Conservation (phyloP, 2,113 vertebrate genomes). For the Otocyon megalotis region DNA sequence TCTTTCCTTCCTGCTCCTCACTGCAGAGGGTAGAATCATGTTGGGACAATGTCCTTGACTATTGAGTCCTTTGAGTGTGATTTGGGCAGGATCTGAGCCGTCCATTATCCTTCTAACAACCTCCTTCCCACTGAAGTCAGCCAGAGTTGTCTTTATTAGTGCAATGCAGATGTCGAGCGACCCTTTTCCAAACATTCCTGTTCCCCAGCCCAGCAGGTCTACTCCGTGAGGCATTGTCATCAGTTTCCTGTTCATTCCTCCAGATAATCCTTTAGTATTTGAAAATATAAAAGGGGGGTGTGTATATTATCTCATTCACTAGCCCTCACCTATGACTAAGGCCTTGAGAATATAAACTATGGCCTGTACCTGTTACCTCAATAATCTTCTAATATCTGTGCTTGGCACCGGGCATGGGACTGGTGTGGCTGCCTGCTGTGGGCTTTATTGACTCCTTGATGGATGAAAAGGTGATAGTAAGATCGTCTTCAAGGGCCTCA, state of each 20-base stretch:
- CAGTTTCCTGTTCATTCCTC: not conserved
- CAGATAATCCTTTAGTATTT: not conserved
- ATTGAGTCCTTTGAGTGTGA: not conserved
- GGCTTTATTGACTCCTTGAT: not conserved
- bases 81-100: not conserved
- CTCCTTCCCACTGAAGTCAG: not conserved
- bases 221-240: not conserved
- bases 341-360: not conserved
- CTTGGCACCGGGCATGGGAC: not conserved
- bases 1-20: not conserved
- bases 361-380: not conserved
- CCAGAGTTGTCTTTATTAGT: not conserved
- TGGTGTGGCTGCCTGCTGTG: not conserved
- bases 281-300: not conserved
- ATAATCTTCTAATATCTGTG: not conserved
- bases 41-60: not conserved
- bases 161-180: not conserved
- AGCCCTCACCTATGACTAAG: not conserved
- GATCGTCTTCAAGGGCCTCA: not conserved
- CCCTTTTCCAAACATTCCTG: not conserved
- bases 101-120: not conserved
- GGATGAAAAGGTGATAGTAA: not conserved
- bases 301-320: not conserved
- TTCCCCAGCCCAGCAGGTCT: not conserved
- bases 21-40: not conserved